These are phyloP conservation scores for Dendrocincla tyrannina DNA, from an alignment of 2,797 vertebrate genomes.

Conservation along the genomic window DNA sequence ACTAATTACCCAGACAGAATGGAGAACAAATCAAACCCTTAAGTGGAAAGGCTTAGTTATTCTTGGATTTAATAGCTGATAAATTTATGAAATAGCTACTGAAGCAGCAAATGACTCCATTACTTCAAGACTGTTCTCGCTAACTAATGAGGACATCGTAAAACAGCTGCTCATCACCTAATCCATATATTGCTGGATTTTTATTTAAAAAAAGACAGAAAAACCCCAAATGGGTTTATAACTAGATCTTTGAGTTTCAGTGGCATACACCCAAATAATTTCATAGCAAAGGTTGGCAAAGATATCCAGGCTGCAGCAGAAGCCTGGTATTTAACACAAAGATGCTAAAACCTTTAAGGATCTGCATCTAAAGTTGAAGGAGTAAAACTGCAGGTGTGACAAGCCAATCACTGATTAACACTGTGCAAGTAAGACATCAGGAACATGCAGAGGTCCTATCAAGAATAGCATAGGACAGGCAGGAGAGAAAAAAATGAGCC, in stretches of 20 bases:
- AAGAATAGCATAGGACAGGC: neutral
- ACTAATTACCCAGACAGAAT: slow-evolving; percentile 8
- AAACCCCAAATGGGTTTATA: neutral
- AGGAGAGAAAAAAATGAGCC: neutral
- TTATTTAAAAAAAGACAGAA: neutral
- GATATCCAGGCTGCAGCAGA: neutral
- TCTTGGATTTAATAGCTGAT: slow-evolving; percentile 11
- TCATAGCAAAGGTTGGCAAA: neutral
- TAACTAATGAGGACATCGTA: neutral
- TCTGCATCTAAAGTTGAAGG: neutral
- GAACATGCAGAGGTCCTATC: neutral
- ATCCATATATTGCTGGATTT: neutral
- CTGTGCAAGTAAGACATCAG: neutral
- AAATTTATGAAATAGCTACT: slow-evolving; percentile 28
- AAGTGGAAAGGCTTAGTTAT: slow-evolving; percentile 4
- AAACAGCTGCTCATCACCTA: neutral
- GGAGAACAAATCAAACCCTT: slow-evolving; percentile 6
- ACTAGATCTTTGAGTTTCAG: neutral
- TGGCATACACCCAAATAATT: neutral
- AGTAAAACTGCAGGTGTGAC: neutral
- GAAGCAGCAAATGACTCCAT: neutral
- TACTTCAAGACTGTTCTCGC: neutral
- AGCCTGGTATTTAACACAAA: neutral
- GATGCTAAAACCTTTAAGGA: neutral
- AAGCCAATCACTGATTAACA: neutral